phyloP scores from a whole-genome alignment of 2,888 invertebrate genomes.

The Hermodice carunculata region DNA sequence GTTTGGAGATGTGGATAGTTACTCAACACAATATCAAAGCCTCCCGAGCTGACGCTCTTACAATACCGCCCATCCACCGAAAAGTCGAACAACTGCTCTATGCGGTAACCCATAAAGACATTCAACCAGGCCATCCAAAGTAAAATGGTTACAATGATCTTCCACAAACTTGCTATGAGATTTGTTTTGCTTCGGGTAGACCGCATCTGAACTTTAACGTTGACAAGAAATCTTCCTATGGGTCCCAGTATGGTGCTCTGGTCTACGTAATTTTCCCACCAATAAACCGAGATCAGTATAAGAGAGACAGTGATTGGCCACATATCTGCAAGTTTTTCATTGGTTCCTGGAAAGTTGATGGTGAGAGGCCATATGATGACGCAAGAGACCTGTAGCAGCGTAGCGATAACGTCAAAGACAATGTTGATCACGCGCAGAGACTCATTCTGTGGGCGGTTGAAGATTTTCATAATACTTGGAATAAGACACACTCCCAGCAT shows the following conservation, averaged over 20 bases:
- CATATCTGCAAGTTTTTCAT: conserved; percentile 1
- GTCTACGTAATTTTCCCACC: too few relatives aligned
- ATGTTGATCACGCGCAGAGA: not conserved
- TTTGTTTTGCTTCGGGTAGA: conserved; percentile 89
- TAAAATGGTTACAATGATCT: conserved; percentile 84
- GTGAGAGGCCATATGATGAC: conserved; percentile 4
- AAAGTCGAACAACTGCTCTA: conserved; percentile 65
- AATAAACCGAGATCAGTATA: not conserved
- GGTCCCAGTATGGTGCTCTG: too few relatives aligned
- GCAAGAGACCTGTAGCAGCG: not conserved
- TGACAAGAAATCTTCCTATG: conserved; percentile 60
- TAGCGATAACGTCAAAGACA: too few relatives aligned
- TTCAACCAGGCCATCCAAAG: conserved; percentile 75
- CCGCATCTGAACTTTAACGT: conserved; percentile 81
- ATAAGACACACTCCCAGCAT: not conserved
- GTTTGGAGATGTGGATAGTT: too few relatives aligned
- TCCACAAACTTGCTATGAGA: conserved; percentile 92
- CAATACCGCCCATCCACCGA: too few relatives aligned
- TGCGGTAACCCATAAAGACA: conserved; percentile 45
- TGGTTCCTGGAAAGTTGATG: not conserved
- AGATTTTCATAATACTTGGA: not conserved
- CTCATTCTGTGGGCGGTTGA: not conserved
- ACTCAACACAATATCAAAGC: too few relatives aligned
- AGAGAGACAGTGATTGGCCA: conserved; percentile 5
- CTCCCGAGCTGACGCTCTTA: too few relatives aligned